Evolutionary conservation across 1,140 invertebrate genomes (phyloP).

Genomic region (Nephila pilipes): DNA sequence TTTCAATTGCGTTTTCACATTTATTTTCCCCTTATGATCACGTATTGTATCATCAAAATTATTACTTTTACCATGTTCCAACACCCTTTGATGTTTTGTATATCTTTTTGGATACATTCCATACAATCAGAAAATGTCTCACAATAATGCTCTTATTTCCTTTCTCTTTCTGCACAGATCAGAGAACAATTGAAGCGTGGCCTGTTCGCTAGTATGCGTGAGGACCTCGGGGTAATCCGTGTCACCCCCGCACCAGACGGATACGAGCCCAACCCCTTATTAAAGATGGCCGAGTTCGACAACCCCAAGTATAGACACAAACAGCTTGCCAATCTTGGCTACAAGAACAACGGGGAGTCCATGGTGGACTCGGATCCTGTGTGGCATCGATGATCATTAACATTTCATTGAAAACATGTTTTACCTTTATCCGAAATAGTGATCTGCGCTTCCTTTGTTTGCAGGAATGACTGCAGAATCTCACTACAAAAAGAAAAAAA

Average conservation of each 20-base stretch:
- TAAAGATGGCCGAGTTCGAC: slow-evolving; percentile 55
- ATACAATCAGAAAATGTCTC: too few relatives aligned
- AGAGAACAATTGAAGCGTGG: slow-evolving; percentile 47
- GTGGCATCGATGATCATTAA: background rate
- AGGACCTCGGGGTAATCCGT: slow-evolving; percentile 52
- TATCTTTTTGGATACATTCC: too few relatives aligned
- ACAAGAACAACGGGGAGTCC: background rate
- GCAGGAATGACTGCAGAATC: too few relatives aligned
- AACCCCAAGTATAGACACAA: slow-evolving; percentile 27
- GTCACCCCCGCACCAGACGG: slow-evolving; percentile 52
- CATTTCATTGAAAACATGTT: too few relatives aligned
- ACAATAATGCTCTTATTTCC: background rate
- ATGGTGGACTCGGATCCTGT: background rate
- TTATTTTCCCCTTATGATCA: too few relatives aligned
- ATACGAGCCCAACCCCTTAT: background rate
- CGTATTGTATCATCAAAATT: too few relatives aligned
- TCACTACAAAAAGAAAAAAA: too few relatives aligned
- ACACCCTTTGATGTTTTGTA: too few relatives aligned
- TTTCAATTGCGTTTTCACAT: too few relatives aligned
- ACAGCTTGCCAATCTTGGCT: background rate
- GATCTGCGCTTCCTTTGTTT: too few relatives aligned
- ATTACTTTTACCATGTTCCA: too few relatives aligned
- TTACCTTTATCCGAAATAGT: too few relatives aligned
- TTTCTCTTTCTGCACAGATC: slow-evolving; percentile 10
- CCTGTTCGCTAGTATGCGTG: slow-evolving; percentile 19